Base-by-base conservation (phyloP, 1,140 invertebrate genomes). In the Brachionus rubens region DNA sequence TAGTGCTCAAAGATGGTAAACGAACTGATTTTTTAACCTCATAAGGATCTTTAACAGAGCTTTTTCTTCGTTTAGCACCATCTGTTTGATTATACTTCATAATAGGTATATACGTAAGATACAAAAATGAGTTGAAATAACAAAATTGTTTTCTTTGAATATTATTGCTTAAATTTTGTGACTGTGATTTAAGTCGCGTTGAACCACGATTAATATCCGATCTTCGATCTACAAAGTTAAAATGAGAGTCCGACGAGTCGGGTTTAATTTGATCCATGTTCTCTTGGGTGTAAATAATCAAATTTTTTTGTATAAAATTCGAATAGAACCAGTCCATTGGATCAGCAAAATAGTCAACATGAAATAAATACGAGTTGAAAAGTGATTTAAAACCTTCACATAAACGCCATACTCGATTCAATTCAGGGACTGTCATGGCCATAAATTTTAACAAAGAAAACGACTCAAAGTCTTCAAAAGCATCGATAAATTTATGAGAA, bases 401-500 rank as follows among this genome's bases (percentile, higher is more conserved):
- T 14, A 41, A 5, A 43, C 59, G 21, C 59, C 59, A 65, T 10
- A 65, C 19, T 24, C 21, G 16, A 41, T n/a, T 1, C 7, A 65
- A 24, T 26, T 65, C 59, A 6, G 59, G 59, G 19, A 41, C 21
- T 24, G 30, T 43, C 24, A 65, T 14, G 12, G 36, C 36, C 19
- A 65, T 14, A 43, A 65, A 43, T 65, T 65, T 65, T 10, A 65
- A 24, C 14, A 65, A 43, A 43, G 59, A 65, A 43, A 65, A 65
- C 16, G 19, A 43, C 24, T 65, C 59, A 65, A 65, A 65, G 12
- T 43, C 36, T 43, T 26, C 40, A 65, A 65, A 65, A 19, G 59
- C 59, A 19, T 43, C 24, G 3, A 19, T 19, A 12, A 65, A 65
- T 65, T 65, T 65, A 24, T 65, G 59, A 21, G 36, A 41, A 43